phyloP scores from a whole-genome alignment of 2,797 vertebrate genomes.

The Etheostoma nigrum region DNA sequence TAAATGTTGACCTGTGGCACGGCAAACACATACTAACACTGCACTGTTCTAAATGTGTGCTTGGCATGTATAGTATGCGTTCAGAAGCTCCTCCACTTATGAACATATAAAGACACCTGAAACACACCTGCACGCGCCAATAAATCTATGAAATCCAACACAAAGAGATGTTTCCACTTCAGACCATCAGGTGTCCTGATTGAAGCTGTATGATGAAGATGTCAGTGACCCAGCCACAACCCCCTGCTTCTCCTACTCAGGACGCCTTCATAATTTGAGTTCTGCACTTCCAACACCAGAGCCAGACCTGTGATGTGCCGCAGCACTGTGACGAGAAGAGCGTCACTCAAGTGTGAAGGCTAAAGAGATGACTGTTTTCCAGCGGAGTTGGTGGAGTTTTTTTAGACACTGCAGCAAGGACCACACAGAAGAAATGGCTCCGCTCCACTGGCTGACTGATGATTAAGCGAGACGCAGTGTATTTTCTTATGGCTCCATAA shows the following conservation, averaged over 20 bases:
- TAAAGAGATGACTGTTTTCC: conserved; percentile 90
- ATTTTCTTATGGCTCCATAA: conserved; percentile 83
- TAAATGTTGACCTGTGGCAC: conserved; percentile 67
- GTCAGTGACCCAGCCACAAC: conserved; percentile 27
- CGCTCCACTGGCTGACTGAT: conserved; percentile 74
- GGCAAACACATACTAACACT: conserved; percentile 23
- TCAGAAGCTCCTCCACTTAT: conserved; percentile 33
- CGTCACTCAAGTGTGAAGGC: conserved; percentile 89
- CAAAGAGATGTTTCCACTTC: conserved; percentile 43
- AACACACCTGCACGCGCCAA: conserved; percentile 68
- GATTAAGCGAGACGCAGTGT: conserved; percentile 80
- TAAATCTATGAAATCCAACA: conserved; percentile 66
- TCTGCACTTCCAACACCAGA: conserved; percentile 42
- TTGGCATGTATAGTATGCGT: conserved; percentile 61
- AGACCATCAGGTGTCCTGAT: conserved; percentile 23
- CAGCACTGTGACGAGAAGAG: conserved; percentile 72
- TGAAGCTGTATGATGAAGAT: conserved; percentile 46
- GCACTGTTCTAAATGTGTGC: conserved; percentile 37
- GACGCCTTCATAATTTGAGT: conserved; percentile 42
- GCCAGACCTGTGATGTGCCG: conserved; percentile 71
- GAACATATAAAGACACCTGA: conserved; percentile 21
- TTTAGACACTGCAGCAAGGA: conserved; percentile 77
- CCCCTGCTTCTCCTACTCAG: conserved; percentile 20
- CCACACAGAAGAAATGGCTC: conserved; percentile 90
- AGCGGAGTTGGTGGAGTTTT: conserved; percentile 60